A percentile compares a stretch with the other conserved stretches of the same genome.
Conservation (phyloP, 2,797 vertebrate species). For the Gymnodraco acuticeps region DNA sequence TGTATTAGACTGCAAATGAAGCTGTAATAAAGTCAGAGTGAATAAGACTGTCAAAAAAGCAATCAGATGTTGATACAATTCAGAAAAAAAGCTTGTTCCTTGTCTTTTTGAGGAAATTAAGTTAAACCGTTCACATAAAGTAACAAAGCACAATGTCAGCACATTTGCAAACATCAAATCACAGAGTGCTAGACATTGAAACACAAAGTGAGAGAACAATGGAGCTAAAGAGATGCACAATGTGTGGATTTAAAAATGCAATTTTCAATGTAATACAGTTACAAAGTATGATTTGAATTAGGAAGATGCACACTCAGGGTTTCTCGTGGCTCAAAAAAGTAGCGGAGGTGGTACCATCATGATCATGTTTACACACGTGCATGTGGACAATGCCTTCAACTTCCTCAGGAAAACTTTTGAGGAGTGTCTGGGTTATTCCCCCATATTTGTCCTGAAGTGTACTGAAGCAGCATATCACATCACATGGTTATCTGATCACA, state of each 20-base stretch:
- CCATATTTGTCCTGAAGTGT: too few species aligned
- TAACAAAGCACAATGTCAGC: neutral
- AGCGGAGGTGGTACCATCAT: too few species aligned
- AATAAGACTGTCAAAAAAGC: constrained; percentile 29
- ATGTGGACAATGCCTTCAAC: too few species aligned
- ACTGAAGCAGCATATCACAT: too few species aligned
- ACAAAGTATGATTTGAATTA: neutral
- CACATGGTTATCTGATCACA: too few species aligned
- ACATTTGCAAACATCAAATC: constrained; percentile 18
- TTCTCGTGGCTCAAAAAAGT: too few species aligned
- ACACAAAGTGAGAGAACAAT: neutral
- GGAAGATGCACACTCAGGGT: neutral
- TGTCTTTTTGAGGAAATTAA: constrained; percentile 7
- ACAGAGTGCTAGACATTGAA: neutral
- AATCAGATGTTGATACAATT: constrained; percentile 26
- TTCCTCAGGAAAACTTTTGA: too few species aligned
- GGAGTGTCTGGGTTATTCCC: too few species aligned
- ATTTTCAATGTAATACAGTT: neutral
- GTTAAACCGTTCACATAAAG: constrained; percentile 2
- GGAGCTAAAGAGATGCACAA: neutral
- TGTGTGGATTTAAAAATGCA: neutral
- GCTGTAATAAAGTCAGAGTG: constrained; percentile 28
- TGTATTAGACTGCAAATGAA: constrained; percentile 33
- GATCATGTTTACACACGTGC: too few species aligned
- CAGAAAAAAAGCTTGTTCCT: constrained; percentile 1